Evolutionary conservation across 2,888 invertebrate genomes (phyloP), one percentile per base, ranked within the genome.

Genomic region (Hydroisotoma schaefferi): DNA sequence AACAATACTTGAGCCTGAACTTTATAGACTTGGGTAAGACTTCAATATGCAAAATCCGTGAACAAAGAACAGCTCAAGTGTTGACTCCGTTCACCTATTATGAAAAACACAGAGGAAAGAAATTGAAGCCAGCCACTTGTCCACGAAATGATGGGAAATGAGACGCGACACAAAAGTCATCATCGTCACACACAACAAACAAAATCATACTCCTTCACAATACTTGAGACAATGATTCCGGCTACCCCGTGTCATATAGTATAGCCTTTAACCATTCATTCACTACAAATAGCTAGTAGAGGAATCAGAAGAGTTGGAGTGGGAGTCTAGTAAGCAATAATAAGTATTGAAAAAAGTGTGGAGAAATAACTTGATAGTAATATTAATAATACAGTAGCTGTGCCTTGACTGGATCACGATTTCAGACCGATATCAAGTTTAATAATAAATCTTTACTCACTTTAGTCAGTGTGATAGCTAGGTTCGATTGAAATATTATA

Each of bases 121-220:
- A 48, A 26, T 25, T 48, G 12, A 25, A 28, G 18, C 28, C 15
- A 18, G 18, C 23, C 48, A 48, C 48, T 48, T 48, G 48, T 48
- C 48, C 48, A 48, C 48, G 48, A 27, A 48, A 48, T 33, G 20
- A 48, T 18, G 47, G 12, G 28, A 48, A 48, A 48, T 48, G 48
- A 48, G 48, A 48, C 48, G 48, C 28, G 48, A 48, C 18, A 27
- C 8, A 27, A 46, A 46, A 46, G 48, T 48, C 48, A 48, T 48
- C 48, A 48, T 48, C 48, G 48, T 28, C 48, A 48, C 48, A 46
- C 18, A 48, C 48, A 27, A 48, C 48, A 48, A 48, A 48, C 48
- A 48, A 48, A 22, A 48, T 27, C 15, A 48, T 25, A 46, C 46
- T 23, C 20, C 26, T n/a, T 46, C 48, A 46, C 18, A 46, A 46